Conservation (phyloP, 1,140 invertebrate genomes). For the Atopsyche davidsoni region DNA sequence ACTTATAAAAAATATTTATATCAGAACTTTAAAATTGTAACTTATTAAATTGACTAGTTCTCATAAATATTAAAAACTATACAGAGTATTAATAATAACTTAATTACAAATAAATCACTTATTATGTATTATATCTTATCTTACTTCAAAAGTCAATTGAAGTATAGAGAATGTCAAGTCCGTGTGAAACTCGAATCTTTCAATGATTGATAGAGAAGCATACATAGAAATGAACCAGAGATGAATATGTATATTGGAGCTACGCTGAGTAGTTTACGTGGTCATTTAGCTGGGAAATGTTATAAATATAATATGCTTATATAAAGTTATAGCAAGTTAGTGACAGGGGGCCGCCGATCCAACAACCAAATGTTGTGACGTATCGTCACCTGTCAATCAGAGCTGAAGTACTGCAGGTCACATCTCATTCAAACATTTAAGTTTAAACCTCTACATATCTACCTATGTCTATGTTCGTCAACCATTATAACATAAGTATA, state of each 20-base stretch:
- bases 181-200: too few relatives aligned
- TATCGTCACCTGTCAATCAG: slow-evolving; percentile 28
- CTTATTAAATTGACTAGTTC: background rate
- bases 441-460: background rate
- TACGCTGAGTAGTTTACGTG: slow-evolving; percentile 19
- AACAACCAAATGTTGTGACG: slow-evolving; percentile 30
- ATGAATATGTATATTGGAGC: too few relatives aligned
- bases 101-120: too few relatives aligned
- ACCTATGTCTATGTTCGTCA: background rate
- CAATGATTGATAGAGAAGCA: too few relatives aligned
- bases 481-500: slow-evolving; percentile 1
- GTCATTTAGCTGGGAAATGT: slow-evolving; percentile 25
- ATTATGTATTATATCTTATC: too few relatives aligned
- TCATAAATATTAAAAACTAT: slow-evolving; percentile 1
- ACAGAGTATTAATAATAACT: too few relatives aligned
- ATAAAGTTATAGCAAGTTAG: slow-evolving; percentile 20
- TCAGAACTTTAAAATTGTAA: too few relatives aligned
- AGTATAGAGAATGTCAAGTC: too few relatives aligned
- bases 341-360: slow-evolving; percentile 31
- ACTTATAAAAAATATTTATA: background rate
- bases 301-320: slow-evolving; percentile 6
- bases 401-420: slow-evolving; percentile 19
- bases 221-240: too few relatives aligned
- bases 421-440: too few relatives aligned
- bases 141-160: too few relatives aligned